Evolutionary conservation across 2,113 vertebrate species (phyloP).

Genomic region (Xiphophorus maculatus): DNA sequence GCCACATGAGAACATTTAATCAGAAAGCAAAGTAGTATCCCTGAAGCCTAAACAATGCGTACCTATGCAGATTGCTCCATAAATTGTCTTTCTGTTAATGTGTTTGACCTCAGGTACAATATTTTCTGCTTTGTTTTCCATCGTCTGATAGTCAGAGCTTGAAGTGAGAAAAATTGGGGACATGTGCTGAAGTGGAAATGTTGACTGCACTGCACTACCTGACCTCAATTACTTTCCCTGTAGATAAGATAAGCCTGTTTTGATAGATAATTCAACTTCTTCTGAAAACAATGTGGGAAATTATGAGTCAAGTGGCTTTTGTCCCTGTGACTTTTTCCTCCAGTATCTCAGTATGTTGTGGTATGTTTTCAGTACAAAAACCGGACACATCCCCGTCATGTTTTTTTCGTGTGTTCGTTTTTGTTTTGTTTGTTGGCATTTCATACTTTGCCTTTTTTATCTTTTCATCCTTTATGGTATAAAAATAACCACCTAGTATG

Average conservation of each 20-base stretch:
- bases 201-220: constrained; percentile 36
- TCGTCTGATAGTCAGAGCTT: constrained; percentile 39
- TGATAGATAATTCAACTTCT: constrained; percentile 40
- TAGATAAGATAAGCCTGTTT: constrained; percentile 45
- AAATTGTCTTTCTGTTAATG: constrained; percentile 58
- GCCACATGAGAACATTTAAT: constrained; percentile 56
- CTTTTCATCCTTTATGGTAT: too few species aligned
- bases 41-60: constrained; percentile 61
- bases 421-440: background rate
- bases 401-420: too few species aligned
- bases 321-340: background rate
- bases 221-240: constrained; percentile 50
- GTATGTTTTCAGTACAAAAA: background rate
- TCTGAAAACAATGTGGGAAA: constrained; percentile 10
- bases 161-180: constrained; percentile 39
- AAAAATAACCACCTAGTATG: too few species aligned
- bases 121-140: constrained; percentile 38
- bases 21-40: constrained; percentile 49
- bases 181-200: constrained; percentile 38
- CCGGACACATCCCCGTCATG: too few species aligned
- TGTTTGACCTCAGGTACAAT: constrained; percentile 65
- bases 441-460: too few species aligned
- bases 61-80: constrained; percentile 55
- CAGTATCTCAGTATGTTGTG: background rate
- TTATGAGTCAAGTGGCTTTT: constrained; percentile 16